Conservation (phyloP, 2,113 vertebrate genomes). For the Scatophagus argus region DNA sequence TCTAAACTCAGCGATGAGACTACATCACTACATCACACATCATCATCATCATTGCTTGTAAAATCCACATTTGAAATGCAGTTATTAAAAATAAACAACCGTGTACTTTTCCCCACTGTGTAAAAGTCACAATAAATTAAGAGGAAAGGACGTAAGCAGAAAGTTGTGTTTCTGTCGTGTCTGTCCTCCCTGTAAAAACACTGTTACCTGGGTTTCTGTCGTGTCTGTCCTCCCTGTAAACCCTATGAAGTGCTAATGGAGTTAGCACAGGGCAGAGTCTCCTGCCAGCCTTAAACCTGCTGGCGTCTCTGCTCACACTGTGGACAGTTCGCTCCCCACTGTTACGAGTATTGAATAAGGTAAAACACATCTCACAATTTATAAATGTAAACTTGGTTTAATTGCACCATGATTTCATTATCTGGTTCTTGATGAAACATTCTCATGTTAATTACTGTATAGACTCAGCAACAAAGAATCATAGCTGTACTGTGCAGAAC, state of each 20-base stretch:
- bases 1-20: conserved; percentile 53
- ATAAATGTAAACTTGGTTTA: conserved; percentile 82
- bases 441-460: conserved; percentile 53
- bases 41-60: conserved; percentile 69
- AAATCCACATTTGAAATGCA: conserved; percentile 70
- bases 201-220: conserved; percentile 36
- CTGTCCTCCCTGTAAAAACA: conserved; percentile 54
- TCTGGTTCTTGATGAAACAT: conserved; percentile 74
- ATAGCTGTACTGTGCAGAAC: conserved; percentile 34
- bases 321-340: conserved; percentile 21
- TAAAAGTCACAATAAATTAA: conserved; percentile 72
- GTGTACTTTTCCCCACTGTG: conserved; percentile 25
- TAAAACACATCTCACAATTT: conserved; percentile 67
- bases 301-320: conserved; percentile 38
- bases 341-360: conserved; percentile 49
- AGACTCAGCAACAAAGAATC: conserved; percentile 50
- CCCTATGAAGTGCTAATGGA: conserved; percentile 22
- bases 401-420: conserved; percentile 75
- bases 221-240: conserved; percentile 48
- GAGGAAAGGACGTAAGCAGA: conserved; percentile 43
- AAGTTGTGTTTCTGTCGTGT: conserved; percentile 17
- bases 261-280: conserved; percentile 33
- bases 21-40: conserved; percentile 67
- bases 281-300: conserved; percentile 32
- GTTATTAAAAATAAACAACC: conserved; percentile 62